Base-by-base conservation (phyloP, 2,888 invertebrate species). In the Blera fallax region DNA sequence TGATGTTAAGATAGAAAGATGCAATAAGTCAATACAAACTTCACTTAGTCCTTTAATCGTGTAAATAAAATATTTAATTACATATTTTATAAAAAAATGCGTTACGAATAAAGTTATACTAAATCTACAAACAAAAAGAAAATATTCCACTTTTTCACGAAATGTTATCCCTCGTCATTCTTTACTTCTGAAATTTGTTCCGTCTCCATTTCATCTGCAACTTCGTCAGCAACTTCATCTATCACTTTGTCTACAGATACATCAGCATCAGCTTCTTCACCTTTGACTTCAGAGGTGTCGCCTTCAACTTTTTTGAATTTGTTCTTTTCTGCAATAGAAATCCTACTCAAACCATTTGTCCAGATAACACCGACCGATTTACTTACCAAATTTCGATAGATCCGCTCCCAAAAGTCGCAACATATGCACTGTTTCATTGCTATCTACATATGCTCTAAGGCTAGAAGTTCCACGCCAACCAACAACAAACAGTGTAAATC, bases 401-500 rank as follows among this genome's bases (percentile, higher is more conserved):
- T 98, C 98, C 5, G 95, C 96, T 0, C 97, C 98, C 87, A 98
- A 93, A 50, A 99, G 93, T 8, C 98, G 92, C 58, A 99, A 92
- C 89, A 96, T 96, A 92, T 99, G 99, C 18, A 97, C 94, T 0
- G 97, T 95, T 90, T 97, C 98, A 74, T 95, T 94, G 29, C 95
- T 94, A 24, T 97, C 95, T 34, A 98, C 96, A 92, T 98, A 99
- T 0, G 97, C 97, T 14, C 98, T 94, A 18, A 98, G 93, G 0
- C 98, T 97, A 81, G 95, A 95, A 10, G 95, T 96, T 3, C 98
- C 98, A 84, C 97, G 95, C 98, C 99, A 99, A 0, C 98, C 98
- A 58, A 97, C 97, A 80, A 97, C 92, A 40, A 94, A 94, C 60
- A 98, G 93, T 3, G 94, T 92, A 60, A 95, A 93, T 87, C 91